Conservation (phyloP, 2,888 invertebrate genomes). For the Erannis defoliaria region DNA sequence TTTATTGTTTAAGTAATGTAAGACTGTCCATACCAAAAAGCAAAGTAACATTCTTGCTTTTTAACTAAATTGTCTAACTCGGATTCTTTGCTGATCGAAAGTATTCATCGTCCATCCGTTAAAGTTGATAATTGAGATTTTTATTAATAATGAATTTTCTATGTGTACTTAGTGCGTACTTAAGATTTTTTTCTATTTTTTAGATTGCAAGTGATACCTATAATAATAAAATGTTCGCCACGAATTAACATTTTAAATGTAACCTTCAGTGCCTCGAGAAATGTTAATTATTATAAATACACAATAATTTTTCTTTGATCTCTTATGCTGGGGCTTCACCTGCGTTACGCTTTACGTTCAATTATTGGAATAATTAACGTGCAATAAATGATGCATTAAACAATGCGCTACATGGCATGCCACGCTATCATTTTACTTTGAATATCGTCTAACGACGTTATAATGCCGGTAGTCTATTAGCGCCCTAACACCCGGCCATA, state of each 20-base stretch:
- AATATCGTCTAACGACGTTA: no score
- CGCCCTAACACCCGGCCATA: no score
- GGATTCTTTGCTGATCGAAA: constrained; percentile 23
- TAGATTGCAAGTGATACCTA: constrained; percentile 49
- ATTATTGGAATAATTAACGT: no score
- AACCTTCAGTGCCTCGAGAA: no score
- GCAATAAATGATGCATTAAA: no score
- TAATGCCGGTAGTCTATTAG: no score
- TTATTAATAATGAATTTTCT: constrained; percentile 9
- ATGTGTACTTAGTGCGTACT: constrained; percentile 50
- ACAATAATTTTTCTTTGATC: no score
- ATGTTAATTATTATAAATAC: no score
- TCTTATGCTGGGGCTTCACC: no score
- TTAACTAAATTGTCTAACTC: constrained; percentile 31
- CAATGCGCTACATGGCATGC: no score
- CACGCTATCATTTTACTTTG: no score
- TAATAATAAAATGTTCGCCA: constrained; percentile 22
- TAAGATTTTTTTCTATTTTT: constrained; percentile 35
- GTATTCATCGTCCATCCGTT: constrained; percentile 50
- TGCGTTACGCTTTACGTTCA: no score
- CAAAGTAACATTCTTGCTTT: constrained; percentile 52
- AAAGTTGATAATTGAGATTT: constrained; percentile 26
- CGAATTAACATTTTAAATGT: neutral
- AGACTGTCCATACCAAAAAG: constrained; percentile 70
- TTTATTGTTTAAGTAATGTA: constrained; percentile 42